Evolutionary conservation across 2,113 vertebrate genomes (phyloP).

Genomic region (Tupaia chinensis): DNA sequence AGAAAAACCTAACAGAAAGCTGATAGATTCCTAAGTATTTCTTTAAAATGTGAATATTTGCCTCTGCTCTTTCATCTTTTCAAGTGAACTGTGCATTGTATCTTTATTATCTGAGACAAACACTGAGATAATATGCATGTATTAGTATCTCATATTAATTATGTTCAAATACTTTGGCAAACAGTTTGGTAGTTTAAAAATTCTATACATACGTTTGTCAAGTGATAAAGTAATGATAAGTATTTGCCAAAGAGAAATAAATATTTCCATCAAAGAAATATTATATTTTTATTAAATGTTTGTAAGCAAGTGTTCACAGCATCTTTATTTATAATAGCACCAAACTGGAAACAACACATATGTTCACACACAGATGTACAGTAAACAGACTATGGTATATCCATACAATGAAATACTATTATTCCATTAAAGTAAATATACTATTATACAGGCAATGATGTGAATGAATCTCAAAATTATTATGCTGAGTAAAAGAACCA

Average conservation of each 20-base stretch:
- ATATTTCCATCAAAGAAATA: not conserved
- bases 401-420: not conserved
- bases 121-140: not conserved
- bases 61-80: not conserved
- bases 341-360: not conserved
- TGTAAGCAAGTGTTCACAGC: not conserved
- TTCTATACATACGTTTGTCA: not conserved
- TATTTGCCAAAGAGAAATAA: not conserved
- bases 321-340: not conserved
- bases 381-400: not conserved
- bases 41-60: constrained; percentile 20
- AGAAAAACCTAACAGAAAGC: not conserved
- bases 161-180: not conserved
- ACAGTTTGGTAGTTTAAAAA: constrained; percentile 2
- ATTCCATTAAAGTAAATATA: not conserved
- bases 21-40: not conserved
- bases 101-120: not conserved
- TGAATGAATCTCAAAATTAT: not conserved
- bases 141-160: not conserved
- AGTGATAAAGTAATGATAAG: not conserved
- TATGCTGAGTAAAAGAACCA: not conserved
- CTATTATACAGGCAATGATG: not conserved
- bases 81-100: not conserved
- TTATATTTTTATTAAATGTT: not conserved
- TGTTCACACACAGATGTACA: not conserved